Percentiles rank a stretch among this genome's conserved stretches.
These are phyloP conservation scores for Campoletis sonorensis DNA, from an alignment of 1,140 invertebrate species.

Conservation along the genomic window DNA sequence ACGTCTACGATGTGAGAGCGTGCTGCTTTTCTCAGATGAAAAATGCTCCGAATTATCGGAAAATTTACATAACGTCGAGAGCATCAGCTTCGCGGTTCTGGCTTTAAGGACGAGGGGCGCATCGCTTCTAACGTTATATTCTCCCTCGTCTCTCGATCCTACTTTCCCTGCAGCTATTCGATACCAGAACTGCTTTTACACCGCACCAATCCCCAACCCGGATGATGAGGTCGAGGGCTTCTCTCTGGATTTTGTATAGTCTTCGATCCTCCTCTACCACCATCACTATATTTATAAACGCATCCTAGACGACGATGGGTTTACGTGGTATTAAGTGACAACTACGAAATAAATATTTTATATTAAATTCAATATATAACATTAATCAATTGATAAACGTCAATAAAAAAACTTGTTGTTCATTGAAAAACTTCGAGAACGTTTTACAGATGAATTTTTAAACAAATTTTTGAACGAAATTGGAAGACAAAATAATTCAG, in stretches of 20 bases:
- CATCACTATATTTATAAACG: too few relatives aligned
- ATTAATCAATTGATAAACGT: too few relatives aligned
- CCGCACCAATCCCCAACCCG: background rate
- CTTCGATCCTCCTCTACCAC: background rate
- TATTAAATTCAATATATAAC: too few relatives aligned
- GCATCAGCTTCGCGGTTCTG: conserved; percentile 20
- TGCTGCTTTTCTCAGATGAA: conserved; percentile 41
- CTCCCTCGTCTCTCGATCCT: background rate
- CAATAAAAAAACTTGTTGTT: too few relatives aligned
- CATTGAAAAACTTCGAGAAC: too few relatives aligned
- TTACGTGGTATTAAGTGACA: too few relatives aligned
- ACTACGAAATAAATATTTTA: too few relatives aligned
- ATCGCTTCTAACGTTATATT: conserved; percentile 44
- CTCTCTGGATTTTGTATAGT: background rate
- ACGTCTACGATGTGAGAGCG: conserved; percentile 6
- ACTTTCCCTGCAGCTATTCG: conserved; percentile 28
- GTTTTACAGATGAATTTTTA: too few relatives aligned
- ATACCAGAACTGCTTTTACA: conserved; percentile 25
- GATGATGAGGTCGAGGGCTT: background rate
- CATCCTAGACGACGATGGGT: too few relatives aligned
- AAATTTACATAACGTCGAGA: conserved; percentile 47
- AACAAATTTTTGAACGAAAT: too few relatives aligned
- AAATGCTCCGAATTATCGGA: conserved; percentile 47
- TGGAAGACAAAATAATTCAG: too few relatives aligned
- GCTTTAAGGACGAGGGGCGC: background rate